Percentiles rank a stretch among this genome's conserved stretches.
Conservation (phyloP, 2,888 invertebrate genomes). For the Erebia epiphron region DNA sequence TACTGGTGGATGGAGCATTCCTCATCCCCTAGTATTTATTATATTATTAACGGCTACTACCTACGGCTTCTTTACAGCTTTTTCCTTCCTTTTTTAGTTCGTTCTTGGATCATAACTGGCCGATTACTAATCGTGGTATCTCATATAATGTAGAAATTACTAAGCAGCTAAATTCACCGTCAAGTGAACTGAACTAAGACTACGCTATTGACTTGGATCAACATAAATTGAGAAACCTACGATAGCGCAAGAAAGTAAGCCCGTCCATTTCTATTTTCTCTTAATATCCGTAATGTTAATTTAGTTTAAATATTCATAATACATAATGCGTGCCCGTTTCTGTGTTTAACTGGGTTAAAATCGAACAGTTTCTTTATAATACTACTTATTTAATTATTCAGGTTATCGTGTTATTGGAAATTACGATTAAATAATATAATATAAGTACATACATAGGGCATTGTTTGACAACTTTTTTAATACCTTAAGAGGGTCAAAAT, state of each 20-base stretch:
- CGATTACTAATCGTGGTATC: neutral
- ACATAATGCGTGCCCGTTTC: neutral
- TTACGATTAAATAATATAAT: neutral
- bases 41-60: too few species aligned
- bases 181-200: neutral
- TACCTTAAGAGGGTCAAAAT: neutral
- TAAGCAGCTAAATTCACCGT: neutral
- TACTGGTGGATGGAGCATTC: too few species aligned
- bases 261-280: neutral
- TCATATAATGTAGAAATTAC: too few species aligned
- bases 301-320: neutral
- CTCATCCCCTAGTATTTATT: too few species aligned
- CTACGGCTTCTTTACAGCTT: too few species aligned
- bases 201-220: neutral
- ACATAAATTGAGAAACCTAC: slow-evolving; percentile 2
- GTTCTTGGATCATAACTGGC: neutral
- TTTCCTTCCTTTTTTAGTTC: neutral
- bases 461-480: neutral
- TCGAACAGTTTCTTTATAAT: neutral
- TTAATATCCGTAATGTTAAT: neutral
- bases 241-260: neutral
- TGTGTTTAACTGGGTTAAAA: slow-evolving; percentile 1
- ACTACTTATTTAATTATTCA: slow-evolving; percentile 8
- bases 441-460: neutral
- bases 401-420: slow-evolving; percentile 8